Base-by-base conservation (phyloP, 35 echinoderm and acorn worm genomes). In the Lytechinus variegatus region DNA sequence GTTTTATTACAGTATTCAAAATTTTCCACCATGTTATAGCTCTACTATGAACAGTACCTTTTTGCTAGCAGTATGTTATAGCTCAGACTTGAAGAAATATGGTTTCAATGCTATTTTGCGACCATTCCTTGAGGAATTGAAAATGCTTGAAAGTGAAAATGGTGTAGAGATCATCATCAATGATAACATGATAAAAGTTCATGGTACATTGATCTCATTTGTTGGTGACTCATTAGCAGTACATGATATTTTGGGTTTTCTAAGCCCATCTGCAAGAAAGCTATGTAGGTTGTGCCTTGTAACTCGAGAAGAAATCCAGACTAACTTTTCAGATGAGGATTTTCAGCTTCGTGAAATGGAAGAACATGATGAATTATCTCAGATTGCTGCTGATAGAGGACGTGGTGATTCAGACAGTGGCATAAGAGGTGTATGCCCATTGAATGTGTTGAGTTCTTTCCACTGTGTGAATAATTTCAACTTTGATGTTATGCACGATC, bases 401-500 rank as follows among this genome's bases (percentile, higher is more conserved):
- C 91, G 53, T 21, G 55, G 87, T 72, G 89, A 98, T 79, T 21
- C 96, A 92, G 44, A 28, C 3, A 98, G 87, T 33, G 97, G 89
- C 10, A 87, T 98, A 87, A 56, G 89, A 89, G 55, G 72, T 58
- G 60, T 19, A 1, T 97, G 95, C 51, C 24, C 5, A 24, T 91
- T 98, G 56, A 95, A 96, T 96, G 10, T 4, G 33, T 86, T 98
- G 52, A 87, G 96, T 1, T 92, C 28, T 87, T 98, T 98, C 86
- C 97, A 98, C 88, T 28, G 28, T 95, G 79, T 87, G 13, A 98
- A 51, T 12, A 96, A 96, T 94, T 96, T 87, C 61, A 96, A 96
- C 72, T 97, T 97, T 87, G 97, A 96, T 55, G 88, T 96, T 9
- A 97, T 97, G 97, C 97, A 96, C 71, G 94, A 96, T 92, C 57